phyloP scores from a whole-genome alignment of 1,140 invertebrate genomes.

The Helicoverpa zea region DNA sequence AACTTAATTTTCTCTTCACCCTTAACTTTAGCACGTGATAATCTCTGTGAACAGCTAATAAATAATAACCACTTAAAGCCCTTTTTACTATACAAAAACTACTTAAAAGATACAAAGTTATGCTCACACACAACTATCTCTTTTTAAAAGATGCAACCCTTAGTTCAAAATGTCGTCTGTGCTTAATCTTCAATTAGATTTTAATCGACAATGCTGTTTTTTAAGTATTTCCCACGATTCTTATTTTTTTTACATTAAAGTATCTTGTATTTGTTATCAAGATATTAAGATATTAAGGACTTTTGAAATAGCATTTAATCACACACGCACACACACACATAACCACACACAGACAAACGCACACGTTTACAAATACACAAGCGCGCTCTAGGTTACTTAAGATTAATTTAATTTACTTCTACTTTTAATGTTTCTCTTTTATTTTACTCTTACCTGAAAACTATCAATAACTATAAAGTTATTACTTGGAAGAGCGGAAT shows the following conservation, averaged over 20 bases:
- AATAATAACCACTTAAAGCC: not conserved
- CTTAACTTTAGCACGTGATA: constrained; percentile 5
- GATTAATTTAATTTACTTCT: no score
- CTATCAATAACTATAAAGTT: no score
- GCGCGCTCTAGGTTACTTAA: no score
- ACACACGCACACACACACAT: no score
- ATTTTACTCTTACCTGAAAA: no score
- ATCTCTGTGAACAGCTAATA: constrained; percentile 20
- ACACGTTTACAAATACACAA: no score
- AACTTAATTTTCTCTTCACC: not conserved
- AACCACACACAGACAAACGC: no score
- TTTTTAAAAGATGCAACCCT: constrained; percentile 36
- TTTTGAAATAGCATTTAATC: no score
- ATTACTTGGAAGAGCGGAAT: no score
- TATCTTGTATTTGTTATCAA: not conserved
- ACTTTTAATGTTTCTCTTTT: no score
- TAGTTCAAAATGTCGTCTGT: constrained; percentile 23
- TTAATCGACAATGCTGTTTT: constrained; percentile 39
- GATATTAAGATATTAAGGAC: not conserved
- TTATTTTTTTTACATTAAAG: not conserved
- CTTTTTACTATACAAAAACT: constrained; percentile 28
- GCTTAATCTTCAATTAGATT: constrained; percentile 51
- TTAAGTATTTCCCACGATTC: constrained; percentile 22
- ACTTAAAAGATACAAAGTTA: constrained; percentile 37
- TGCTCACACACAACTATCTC: constrained; percentile 25